These are phyloP conservation scores for Onychorhynchus coronatus DNA, from an alignment of 2,113 vertebrate genomes.

Conservation along the genomic window DNA sequence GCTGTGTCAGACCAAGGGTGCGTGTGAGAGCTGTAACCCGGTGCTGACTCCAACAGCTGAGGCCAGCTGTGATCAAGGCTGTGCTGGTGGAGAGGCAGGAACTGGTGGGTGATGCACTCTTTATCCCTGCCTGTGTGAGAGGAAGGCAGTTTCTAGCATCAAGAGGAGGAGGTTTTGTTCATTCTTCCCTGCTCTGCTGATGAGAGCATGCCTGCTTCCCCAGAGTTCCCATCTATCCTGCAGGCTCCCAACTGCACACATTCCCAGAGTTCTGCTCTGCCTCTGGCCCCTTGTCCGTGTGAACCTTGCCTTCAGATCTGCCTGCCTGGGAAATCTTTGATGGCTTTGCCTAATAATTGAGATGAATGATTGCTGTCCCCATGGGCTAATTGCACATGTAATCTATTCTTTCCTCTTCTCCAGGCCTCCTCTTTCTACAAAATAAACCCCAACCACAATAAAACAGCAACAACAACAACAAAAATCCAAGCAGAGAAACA, in stretches of 20 bases:
- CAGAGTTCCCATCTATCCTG: not conserved
- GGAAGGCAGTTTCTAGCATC: not conserved
- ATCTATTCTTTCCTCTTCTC: not conserved
- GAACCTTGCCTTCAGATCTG: not conserved
- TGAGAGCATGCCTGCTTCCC: not conserved
- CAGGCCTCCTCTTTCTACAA: not conserved
- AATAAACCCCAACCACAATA: not conserved
- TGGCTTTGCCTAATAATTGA: not conserved
- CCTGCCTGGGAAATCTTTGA: not conserved
- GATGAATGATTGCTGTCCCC: not conserved
- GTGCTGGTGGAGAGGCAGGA: not conserved
- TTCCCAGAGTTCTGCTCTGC: not conserved
- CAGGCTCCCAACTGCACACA: not conserved
- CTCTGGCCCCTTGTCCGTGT: not conserved
- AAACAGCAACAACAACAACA: not conserved
- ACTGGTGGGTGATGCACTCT: not conserved
- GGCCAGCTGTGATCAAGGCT: accelerated
- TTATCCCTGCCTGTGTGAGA: not conserved
- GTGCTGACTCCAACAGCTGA: accelerated
- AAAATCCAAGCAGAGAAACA: not conserved
- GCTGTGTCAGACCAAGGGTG: not conserved
- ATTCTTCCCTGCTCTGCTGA: accelerated
- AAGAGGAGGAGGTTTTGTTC: not conserved
- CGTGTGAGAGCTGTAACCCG: not conserved
- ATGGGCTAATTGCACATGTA: not conserved